A percentile compares a stretch with the other conserved stretches of the same genome.
Evolutionary conservation across 2,113 vertebrate genomes (phyloP).

Genomic region (Leucoraja erinaceus): DNA sequence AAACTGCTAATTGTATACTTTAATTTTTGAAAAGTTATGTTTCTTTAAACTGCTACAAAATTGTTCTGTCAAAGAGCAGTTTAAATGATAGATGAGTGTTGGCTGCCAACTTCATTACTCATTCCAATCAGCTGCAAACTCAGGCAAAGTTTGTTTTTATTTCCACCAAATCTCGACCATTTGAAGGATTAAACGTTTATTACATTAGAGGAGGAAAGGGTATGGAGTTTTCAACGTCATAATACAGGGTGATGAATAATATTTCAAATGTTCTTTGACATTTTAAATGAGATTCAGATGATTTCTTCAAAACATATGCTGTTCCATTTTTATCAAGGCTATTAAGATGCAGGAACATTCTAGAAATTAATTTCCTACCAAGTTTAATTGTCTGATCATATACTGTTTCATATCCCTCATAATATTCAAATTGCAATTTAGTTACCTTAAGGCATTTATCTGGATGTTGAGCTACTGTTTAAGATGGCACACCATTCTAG

Average conservation of each 20-base stretch:
- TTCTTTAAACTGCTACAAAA: neutral
- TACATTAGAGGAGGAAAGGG: neutral
- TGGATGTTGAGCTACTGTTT: neutral
- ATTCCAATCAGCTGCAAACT: neutral
- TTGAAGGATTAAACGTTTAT: neutral
- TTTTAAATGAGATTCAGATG: neutral
- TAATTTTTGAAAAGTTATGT: neutral
- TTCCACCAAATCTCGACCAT: neutral
- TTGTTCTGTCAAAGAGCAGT: neutral
- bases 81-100: neutral
- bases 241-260: neutral
- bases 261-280: neutral
- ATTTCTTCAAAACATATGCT: neutral
- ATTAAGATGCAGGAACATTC: neutral
- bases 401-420: neutral
- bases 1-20: neutral
- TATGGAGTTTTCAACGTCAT: neutral
- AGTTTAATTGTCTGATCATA: neutral
- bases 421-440: neutral
- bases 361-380: neutral
- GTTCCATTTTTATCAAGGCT: too few relatives aligned
- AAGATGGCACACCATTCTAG: too few relatives aligned
- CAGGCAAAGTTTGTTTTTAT: neutral
- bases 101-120: neutral
- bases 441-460: neutral